Percentiles rank a stretch among this genome's conserved stretches.
These are phyloP conservation scores for Drosophila sp. DNA, from an alignment of 1,140 invertebrate species.

Conservation along the genomic window DNA sequence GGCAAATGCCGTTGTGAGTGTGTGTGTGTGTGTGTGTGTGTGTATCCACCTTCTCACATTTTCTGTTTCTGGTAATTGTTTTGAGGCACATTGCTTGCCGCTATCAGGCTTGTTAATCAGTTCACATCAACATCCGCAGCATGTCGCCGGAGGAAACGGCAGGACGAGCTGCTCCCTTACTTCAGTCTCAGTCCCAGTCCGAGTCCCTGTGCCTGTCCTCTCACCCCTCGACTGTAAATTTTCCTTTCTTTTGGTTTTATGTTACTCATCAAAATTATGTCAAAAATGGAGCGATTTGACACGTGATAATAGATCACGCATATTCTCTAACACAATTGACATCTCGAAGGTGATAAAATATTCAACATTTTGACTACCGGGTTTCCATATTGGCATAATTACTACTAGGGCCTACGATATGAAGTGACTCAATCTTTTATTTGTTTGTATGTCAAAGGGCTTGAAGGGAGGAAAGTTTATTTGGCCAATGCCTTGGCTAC, in stretches of 20 bases:
- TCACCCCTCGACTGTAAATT: slow-evolving; percentile 51
- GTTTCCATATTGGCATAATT: background rate
- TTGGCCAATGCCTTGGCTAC: background rate
- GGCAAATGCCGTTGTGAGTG: slow-evolving; percentile 32
- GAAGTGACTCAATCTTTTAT: too few species aligned
- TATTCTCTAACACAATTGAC: background rate
- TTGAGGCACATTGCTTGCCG: slow-evolving; percentile 21
- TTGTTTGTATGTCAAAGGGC: too few species aligned
- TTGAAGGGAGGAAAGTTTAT: too few species aligned
- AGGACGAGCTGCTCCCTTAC: slow-evolving; percentile 16
- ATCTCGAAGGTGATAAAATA: too few species aligned
- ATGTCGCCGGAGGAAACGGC: slow-evolving; percentile 3
- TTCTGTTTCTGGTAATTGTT: slow-evolving; percentile 47
- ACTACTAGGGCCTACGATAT: too few species aligned
- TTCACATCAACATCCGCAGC: slow-evolving; percentile 38
- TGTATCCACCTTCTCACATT: background rate
- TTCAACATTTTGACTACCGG: background rate
- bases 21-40: background rate
- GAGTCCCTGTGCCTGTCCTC: background rate
- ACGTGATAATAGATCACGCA: slow-evolving; percentile 57
- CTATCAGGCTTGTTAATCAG: slow-evolving; percentile 81
- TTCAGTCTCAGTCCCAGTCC: background rate
- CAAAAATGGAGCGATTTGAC: slow-evolving; percentile 66
- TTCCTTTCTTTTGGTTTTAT: slow-evolving; percentile 54
- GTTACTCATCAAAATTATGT: slow-evolving; percentile 69